phyloP scores from a whole-genome alignment of 2,888 invertebrate genomes.

The Rotaria socialis region DNA sequence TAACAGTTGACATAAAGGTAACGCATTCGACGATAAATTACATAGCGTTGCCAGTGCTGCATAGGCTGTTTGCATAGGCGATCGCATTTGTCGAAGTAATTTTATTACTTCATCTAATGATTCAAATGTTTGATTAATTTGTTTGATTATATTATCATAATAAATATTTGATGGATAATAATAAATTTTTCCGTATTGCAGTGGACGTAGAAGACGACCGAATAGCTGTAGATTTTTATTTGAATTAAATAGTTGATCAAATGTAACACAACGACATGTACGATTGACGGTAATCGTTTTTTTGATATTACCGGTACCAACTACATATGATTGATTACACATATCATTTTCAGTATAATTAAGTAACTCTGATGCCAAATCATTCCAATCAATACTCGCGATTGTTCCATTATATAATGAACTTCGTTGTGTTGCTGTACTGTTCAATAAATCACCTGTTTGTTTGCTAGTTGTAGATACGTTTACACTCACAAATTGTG shows the following conservation, averaged over 20 bases:
- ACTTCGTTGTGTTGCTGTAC: background rate
- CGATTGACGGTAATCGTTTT: background rate
- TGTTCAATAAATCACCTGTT: too few species aligned
- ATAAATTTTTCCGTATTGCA: slow-evolving; percentile 41
- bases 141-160: slow-evolving; percentile 36
- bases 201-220: background rate
- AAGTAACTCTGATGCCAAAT: background rate
- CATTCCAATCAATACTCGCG: background rate
- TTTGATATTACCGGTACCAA: background rate
- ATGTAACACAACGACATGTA: background rate
- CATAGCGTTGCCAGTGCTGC: background rate
- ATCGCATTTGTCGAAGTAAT: background rate
- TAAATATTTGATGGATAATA: slow-evolving; percentile 37
- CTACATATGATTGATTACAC: background rate
- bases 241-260: slow-evolving; percentile 2
- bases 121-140: slow-evolving; percentile 39
- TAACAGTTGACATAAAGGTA: background rate
- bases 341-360: background rate
- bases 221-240: background rate
- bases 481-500: background rate
- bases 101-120: slow-evolving; percentile 33
- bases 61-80: background rate
- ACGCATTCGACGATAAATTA: background rate
- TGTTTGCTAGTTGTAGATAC: background rate
- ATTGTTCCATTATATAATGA: background rate